A percentile compares a stretch with the other conserved stretches of the same genome.
Conservation (phyloP, 1,140 invertebrate species). For the Trichogramma pretiosum region DNA sequence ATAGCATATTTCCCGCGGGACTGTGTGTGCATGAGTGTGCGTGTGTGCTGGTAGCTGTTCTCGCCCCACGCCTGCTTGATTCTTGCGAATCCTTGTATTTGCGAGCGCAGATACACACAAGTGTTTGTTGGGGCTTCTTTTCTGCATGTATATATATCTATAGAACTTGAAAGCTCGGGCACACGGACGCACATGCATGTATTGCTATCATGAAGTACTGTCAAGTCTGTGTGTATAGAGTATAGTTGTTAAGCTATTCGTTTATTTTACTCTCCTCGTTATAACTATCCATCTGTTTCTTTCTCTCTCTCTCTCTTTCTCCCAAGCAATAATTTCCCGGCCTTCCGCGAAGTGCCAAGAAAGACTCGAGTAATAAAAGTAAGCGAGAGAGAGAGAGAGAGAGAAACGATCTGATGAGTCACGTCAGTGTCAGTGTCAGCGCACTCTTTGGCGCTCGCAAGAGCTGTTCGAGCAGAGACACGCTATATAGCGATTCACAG, state of each 20-base stretch:
- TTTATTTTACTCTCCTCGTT: constrained; percentile 6
- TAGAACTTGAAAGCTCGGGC: too few relatives aligned
- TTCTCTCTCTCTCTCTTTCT: background rate
- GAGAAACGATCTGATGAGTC: constrained; percentile 13
- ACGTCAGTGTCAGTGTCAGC: constrained; percentile 19
- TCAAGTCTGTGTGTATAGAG: too few relatives aligned
- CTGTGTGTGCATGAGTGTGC: background rate
- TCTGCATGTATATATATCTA: too few relatives aligned
- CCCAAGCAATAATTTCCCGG: too few relatives aligned
- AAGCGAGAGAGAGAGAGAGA: background rate
- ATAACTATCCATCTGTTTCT: background rate
- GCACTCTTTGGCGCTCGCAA: too few relatives aligned
- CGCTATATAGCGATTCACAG: background rate
- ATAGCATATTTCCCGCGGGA: background rate
- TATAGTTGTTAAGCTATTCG: background rate
- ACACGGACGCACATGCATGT: too few relatives aligned
- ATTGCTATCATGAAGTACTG: too few relatives aligned
- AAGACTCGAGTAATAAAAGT: constrained; percentile 6
- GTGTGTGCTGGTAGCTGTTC: too few relatives aligned
- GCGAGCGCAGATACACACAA: too few relatives aligned
- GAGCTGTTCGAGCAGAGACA: constrained; percentile 21
- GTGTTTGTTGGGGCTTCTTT: too few relatives aligned
- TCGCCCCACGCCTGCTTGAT: too few relatives aligned
- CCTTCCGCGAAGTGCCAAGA: constrained; percentile 7
- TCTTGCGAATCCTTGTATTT: too few relatives aligned